Conservation (phyloP, 2,888 invertebrate species). For the Serrognathus titanus region DNA sequence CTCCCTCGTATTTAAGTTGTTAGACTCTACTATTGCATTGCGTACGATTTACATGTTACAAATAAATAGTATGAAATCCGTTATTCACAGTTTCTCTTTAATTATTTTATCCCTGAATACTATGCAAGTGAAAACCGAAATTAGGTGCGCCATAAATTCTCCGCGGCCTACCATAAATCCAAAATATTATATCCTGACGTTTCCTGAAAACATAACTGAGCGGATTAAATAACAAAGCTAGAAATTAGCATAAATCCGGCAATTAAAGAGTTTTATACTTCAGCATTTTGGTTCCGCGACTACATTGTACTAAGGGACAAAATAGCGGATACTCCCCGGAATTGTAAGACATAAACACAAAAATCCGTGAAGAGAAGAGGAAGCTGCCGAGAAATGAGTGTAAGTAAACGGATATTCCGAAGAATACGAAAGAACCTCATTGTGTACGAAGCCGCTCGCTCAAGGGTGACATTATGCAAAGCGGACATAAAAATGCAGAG, state of each 20-base stretch:
- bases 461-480: conserved; percentile 46
- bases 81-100: too few species aligned
- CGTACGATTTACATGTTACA: too few species aligned
- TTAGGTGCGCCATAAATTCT: too few species aligned
- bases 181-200: conserved; percentile 4
- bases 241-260: conserved; percentile 34
- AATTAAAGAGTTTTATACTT: conserved; percentile 35
- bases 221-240: conserved; percentile 16
- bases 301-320: conserved; percentile 31
- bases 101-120: too few species aligned
- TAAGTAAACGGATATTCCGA: conserved; percentile 37
- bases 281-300: conserved; percentile 24
- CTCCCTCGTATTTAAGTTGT: too few species aligned
- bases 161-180: conserved; percentile 3
- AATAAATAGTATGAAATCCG: too few species aligned
- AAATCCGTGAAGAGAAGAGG: conserved; percentile 34
- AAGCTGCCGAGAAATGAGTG: conserved; percentile 32
- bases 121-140: too few species aligned
- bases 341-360: conserved; percentile 37
- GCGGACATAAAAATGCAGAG: conserved; percentile 28
- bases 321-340: conserved; percentile 37
- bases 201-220: conserved; percentile 8
- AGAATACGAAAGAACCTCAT: conserved; percentile 42
- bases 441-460: conserved; percentile 39
- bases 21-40: too few species aligned